Base-by-base conservation (phyloP, 1,140 invertebrate species). In the Coboldia fuscipes region DNA sequence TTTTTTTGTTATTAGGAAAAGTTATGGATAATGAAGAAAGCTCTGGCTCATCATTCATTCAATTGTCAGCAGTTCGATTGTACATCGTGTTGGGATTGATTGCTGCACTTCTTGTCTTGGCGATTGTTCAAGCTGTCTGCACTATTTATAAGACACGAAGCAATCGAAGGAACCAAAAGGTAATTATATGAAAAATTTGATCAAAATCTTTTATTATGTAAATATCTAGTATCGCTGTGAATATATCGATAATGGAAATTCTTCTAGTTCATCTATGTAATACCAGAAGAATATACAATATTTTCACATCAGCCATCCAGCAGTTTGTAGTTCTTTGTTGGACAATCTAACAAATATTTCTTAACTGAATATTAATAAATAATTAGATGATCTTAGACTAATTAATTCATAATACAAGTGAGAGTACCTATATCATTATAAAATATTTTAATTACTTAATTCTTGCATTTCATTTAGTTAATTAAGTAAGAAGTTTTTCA, bases 41-140 rank as follows among this genome's bases (percentile, higher is more conserved):
- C 3, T 39, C 46, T 0, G 40, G 48, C 10, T 49, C 50, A 30
- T 57, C 52, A 13, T 67, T 68, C 56, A 68, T 69, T 44, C 61
- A 64, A 37, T 51, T 66, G 18, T 66, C 72, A 2, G 66, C 66
- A 42, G 70, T 70, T 3, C 80, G 82, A 44, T 57, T 85, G 35
- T 86, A 82, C 58, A 74, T 82, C 38, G 76, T 89, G 9, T 60
- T 83, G 27, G 84, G 74, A 7, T 78, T 81, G 38, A 70, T 89
- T 36, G 70, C 65, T 10, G 81, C 79, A 1, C 53, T 92, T 33
- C 58, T 86, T 10, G 56, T 83, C 7, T 62, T 90, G 7, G 76
- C 78, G 10, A 41, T 89, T 3, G 60, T 89, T 14, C 85, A 90
- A 59, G 83, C 82, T 4, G 69, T 62, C 26, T 84, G 82, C 47